Conservation (phyloP, 2,113 vertebrate species). For the Plecturocebus donacophilus region DNA sequence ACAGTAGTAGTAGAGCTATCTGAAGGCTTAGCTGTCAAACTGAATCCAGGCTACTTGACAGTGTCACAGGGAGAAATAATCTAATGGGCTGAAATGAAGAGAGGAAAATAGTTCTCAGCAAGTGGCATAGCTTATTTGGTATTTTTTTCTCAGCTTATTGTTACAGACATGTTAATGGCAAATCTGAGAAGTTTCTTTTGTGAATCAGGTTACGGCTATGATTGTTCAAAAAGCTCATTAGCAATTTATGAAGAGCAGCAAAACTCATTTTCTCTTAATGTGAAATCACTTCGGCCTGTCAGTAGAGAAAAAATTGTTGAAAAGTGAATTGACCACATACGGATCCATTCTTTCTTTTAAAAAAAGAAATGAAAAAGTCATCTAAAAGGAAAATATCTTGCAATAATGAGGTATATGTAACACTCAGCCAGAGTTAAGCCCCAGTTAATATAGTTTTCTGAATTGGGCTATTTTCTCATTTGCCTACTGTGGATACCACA, state of each 20-base stretch:
- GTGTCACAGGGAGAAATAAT: background rate
- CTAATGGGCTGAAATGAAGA: conserved; percentile 30
- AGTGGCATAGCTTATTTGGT: background rate
- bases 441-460: background rate
- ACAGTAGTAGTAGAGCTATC: background rate
- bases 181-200: conserved; percentile 28
- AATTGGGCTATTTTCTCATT: background rate
- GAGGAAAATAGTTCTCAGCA: conserved; percentile 29
- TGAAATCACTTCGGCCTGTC: conserved; percentile 66
- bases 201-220: conserved; percentile 32
- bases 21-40: background rate
- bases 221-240: conserved; percentile 63
- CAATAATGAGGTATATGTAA: background rate
- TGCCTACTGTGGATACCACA: background rate
- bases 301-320: conserved; percentile 29
- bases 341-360: conserved; percentile 23
- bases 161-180: conserved; percentile 40
- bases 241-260: conserved; percentile 56
- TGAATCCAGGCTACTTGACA: background rate
- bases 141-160: conserved; percentile 17
- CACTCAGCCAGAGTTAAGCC: background rate
- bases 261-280: conserved; percentile 55
- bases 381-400: background rate
- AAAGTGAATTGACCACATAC: conserved; percentile 48
- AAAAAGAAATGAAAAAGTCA: background rate